Base-by-base conservation (phyloP, 64 coral and sea anemone species). In the Exaiptasia diaphana region DNA sequence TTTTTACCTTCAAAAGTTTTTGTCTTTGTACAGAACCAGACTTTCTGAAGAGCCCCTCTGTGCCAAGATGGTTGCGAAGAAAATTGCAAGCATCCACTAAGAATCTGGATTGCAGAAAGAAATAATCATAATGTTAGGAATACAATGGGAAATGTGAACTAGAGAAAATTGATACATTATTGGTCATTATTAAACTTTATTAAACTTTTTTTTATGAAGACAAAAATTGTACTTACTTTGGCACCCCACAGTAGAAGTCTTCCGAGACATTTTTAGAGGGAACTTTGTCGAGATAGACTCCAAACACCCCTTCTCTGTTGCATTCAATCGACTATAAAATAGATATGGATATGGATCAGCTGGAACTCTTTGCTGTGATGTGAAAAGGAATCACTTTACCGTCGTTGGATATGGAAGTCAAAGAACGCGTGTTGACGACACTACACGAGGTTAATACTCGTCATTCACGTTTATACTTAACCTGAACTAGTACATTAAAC, bases 41-140 rank as follows among this genome's bases (percentile, higher is more conserved):
- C 50, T 99, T 99, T 84, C 95, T 87, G 39, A 99, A 99, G 4
- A 99, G 68, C 11, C 95, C 95, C 39, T 99, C 95, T 73, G 89
- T 99, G 38, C 59, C 81, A 41, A 99, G 64, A 81, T 99, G 85
- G 32, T 92, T 87, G 39, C 86, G 74, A 50, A 99, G 89, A 41
- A 83, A 99, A 32, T 65, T 78, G 67, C 88, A 83, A 53, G 89
- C 77, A 75, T 99, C 95, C 37, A 99, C 80, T 62, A 99, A 79
- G 80, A 99, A 99, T 76, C 95, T 99, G 30, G 41, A 15, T 28
- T 12, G 21, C 41, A n/a, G 9, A 30, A 75, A n/a, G 17, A 18
- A 5, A 68, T 64, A 85, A 64, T 24, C 26, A 68, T 10, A 15
- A 24, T 11, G 18, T 22, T 8, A 43, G 35, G 23, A 24, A 22